phyloP scores from a whole-genome alignment of 2,888 invertebrate species.

The Drosophila anomelani region DNA sequence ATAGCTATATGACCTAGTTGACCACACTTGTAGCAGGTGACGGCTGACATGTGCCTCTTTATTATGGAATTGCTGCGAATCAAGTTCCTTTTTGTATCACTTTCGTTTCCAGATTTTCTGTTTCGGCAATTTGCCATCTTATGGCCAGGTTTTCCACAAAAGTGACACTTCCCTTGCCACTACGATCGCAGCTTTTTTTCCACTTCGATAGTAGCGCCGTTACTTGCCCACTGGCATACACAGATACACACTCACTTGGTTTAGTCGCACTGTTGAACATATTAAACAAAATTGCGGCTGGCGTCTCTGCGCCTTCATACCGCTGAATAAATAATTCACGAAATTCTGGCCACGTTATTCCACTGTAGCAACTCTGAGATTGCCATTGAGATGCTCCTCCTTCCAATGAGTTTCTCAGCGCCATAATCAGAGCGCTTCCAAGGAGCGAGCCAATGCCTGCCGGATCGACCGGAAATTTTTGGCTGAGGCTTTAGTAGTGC shows the following conservation, averaged over 20 bases:
- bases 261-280: neutral
- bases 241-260: neutral
- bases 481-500: too few species aligned
- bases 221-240: neutral
- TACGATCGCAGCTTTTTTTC: neutral
- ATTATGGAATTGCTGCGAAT: too few species aligned
- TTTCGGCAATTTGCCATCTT: too few species aligned
- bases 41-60: too few species aligned
- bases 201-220: neutral
- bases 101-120: too few species aligned
- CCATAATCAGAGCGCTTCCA: neutral
- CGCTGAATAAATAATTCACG: neutral
- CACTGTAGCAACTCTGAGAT: neutral
- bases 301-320: conserved; percentile 1
- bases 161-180: too few species aligned
- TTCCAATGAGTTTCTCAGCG: neutral
- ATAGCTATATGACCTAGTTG: too few species aligned
- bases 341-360: neutral
- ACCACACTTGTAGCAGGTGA: too few species aligned
- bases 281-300: neutral
- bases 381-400: neutral
- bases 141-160: too few species aligned
- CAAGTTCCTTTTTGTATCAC: too few species aligned
- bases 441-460: too few species aligned
- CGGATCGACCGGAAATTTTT: too few species aligned